Conservation (phyloP, 2,888 invertebrate species). For the Chaetogeoica ovagalla region DNA sequence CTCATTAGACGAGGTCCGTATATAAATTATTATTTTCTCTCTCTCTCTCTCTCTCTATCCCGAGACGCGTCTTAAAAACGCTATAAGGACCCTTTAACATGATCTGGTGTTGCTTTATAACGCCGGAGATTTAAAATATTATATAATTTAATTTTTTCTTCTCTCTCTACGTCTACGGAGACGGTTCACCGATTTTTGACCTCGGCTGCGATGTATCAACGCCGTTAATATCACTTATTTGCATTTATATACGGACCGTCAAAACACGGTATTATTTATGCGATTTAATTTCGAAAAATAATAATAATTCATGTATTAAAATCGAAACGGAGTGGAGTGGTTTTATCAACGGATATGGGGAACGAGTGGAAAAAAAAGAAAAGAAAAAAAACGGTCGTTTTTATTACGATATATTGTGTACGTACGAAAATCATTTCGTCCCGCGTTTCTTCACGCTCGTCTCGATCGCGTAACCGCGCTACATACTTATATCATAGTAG, state of each 20-base stretch:
- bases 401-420: neutral
- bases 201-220: slow-evolving; percentile 21
- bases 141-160: slow-evolving; percentile 1
- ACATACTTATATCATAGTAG: too few species aligned
- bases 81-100: neutral
- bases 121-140: too few species aligned
- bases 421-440: neutral
- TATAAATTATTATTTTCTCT: neutral
- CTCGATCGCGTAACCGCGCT: too few species aligned
- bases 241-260: neutral
- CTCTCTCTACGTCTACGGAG: neutral
- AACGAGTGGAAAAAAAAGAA: too few species aligned
- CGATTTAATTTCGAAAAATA: slow-evolving; percentile 4
- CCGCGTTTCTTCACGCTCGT: too few species aligned
- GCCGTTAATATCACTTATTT: slow-evolving; percentile 23
- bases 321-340: slow-evolving; percentile 3
- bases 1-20: slow-evolving; percentile 43
- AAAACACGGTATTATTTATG: slow-evolving; percentile 36
- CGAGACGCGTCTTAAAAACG: slow-evolving; percentile 4
- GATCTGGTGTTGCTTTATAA: neutral
- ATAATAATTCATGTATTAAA: slow-evolving; percentile 23
- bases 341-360: neutral
- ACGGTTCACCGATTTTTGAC: slow-evolving; percentile 46
- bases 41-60: slow-evolving; percentile 19
- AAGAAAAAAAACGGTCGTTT: slow-evolving; percentile 8